phyloP scores from a whole-genome alignment of 2,888 invertebrate species.

The Mylabris sibirica region DNA sequence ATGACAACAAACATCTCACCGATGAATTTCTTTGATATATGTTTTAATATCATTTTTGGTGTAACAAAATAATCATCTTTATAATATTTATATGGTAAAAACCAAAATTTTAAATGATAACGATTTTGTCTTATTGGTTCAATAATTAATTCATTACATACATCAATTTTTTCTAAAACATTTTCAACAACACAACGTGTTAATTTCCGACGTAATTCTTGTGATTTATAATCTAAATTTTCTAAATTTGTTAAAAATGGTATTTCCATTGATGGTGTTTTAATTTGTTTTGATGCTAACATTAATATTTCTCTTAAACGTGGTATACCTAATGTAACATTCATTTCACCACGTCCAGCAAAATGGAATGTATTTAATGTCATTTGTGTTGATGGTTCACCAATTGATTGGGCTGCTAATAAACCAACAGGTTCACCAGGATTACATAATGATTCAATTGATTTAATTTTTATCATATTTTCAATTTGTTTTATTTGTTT shows the following conservation, averaged over 20 bases:
- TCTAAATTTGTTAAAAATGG: conserved; percentile 70
- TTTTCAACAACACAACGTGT: conserved; percentile 82
- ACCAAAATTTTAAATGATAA: conserved; percentile 75
- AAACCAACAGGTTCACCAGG: conserved; percentile 98
- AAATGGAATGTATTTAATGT: conserved; percentile 99
- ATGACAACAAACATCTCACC: conserved; percentile 71
- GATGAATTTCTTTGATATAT: conserved; percentile 78
- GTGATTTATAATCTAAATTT: conserved; percentile 66
- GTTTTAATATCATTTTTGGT: conserved; percentile 73
- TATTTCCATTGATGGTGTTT: conserved; percentile 96
- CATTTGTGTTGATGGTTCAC: conserved; percentile 99
- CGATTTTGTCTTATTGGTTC: conserved; percentile 64
- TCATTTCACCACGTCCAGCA: conserved; percentile 99
- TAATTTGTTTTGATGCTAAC: conserved; percentile 91
- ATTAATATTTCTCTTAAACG: conserved; percentile 95
- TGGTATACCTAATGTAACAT: conserved; percentile 99
- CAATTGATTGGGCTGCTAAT: conserved; percentile 96
- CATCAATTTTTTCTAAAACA: conserved; percentile 76
- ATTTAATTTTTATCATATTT: conserved; percentile 78
- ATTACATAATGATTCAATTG: conserved; percentile 77
- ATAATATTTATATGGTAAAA: conserved; percentile 78
- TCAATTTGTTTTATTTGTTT: conserved; percentile 60
- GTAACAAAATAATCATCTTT: conserved; percentile 75
- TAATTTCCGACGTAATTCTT: conserved; percentile 74
- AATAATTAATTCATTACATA: conserved; percentile 65